A percentile compares a stretch with the other conserved stretches of the same genome.
These are phyloP conservation scores for Solenopsis invicta DNA, from an alignment of 1,140 invertebrate species.

Conservation along the genomic window DNA sequence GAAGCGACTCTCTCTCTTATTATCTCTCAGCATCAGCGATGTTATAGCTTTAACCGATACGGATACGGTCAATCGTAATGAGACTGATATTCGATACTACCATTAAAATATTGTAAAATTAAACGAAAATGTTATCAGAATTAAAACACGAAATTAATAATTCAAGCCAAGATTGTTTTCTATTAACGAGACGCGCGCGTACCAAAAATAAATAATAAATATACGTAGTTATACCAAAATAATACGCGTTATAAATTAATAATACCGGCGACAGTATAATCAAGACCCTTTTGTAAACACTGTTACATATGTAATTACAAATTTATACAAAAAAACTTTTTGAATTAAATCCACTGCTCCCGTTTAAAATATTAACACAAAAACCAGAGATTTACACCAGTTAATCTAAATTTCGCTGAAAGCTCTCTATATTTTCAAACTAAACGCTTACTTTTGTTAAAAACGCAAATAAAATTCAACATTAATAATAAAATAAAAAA, in stretches of 20 bases:
- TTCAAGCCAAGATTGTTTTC: background rate
- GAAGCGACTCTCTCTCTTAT: background rate
- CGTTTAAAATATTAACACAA: constrained; percentile 13
- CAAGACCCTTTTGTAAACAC: background rate
- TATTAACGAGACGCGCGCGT: background rate
- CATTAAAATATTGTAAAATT: background rate
- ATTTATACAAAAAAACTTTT: background rate
- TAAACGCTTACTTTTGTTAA: constrained; percentile 16
- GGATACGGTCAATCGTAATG: constrained; percentile 18
- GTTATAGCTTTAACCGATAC: background rate
- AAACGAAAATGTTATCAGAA: background rate
- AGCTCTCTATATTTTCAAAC: background rate
- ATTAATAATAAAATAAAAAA: constrained; percentile 25
- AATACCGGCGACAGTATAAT: background rate
- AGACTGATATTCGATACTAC: background rate
- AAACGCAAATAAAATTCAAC: constrained; percentile 2
- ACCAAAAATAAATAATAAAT: background rate
- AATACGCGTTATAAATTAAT: background rate
- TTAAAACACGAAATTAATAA: background rate
- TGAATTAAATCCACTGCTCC: background rate
- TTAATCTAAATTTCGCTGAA: background rate
- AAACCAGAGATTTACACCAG: background rate
- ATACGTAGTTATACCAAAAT: background rate
- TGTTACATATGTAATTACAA: background rate
- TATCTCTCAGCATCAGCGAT: constrained; percentile 23